Percentiles rank a stretch among this genome's conserved stretches.
Evolutionary conservation across 2,113 vertebrate species (phyloP).

Genomic region (Psilopsiagon aurifrons): DNA sequence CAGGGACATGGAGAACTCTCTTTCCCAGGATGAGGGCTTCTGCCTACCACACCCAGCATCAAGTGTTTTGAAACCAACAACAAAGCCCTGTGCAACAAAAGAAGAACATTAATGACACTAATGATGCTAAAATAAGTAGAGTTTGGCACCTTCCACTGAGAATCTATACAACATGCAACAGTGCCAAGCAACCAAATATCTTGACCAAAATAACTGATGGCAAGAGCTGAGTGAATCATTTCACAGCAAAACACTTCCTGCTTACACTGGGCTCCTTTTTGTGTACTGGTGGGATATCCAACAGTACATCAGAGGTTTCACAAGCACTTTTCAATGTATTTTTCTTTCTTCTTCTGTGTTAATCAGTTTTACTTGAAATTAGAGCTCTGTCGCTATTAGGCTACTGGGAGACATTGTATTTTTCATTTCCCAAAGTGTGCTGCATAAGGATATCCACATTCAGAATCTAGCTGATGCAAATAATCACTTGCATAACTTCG

Average conservation of each 20-base stretch:
- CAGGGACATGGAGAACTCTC: background rate
- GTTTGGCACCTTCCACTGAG: constrained; percentile 3
- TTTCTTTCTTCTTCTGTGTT: background rate
- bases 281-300: background rate
- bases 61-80: constrained; percentile 70
- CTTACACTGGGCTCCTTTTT: background rate
- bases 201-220: background rate
- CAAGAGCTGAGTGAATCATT: background rate
- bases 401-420: background rate
- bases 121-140: constrained; percentile 26
- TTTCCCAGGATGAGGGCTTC: constrained; percentile 54
- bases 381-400: background rate
- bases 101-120: background rate
- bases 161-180: background rate
- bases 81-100: constrained; percentile 42
- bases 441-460: background rate
- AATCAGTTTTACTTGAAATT: background rate
- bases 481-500: background rate
- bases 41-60: constrained; percentile 61
- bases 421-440: background rate
- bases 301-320: background rate
- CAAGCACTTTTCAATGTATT: background rate
- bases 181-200: background rate
- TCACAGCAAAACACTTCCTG: constrained; percentile 4
- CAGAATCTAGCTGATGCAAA: background rate